Evolutionary conservation across 64 coral and sea anemone genomes (phyloP).

Genomic region (Pocillopora damicornis): DNA sequence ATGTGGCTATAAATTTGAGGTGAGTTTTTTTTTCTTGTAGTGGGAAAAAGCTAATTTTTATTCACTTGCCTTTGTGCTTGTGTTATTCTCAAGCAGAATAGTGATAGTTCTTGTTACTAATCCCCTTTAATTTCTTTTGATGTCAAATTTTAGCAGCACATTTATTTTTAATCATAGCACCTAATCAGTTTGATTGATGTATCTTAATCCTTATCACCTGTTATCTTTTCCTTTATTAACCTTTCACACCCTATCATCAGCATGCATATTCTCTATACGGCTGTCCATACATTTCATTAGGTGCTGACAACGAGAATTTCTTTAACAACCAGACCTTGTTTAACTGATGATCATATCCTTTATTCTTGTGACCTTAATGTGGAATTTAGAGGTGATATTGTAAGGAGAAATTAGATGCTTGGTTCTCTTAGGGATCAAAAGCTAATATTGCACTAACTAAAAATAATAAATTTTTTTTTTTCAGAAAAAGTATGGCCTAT

Average conservation of each 20-base stretch:
- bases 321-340: background rate
- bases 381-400: background rate
- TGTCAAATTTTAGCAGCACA: no score
- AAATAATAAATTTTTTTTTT: slow-evolving; percentile 2
- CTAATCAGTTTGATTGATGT: no score
- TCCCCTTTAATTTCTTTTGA: no score
- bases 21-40: slow-evolving; percentile 3
- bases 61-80: background rate
- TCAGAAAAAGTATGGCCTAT: slow-evolving; percentile 87
- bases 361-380: background rate
- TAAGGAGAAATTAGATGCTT: background rate
- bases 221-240: no score
- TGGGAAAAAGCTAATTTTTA: background rate
- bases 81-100: no score
- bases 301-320: no score
- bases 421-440: background rate
- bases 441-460: background rate
- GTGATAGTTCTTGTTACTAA: no score
- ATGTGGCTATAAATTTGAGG: slow-evolving; percentile 96
- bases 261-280: no score
- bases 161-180: no score
- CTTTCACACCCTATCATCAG: no score
- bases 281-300: no score
- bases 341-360: background rate
- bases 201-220: no score